Conservation (phyloP, 1,140 invertebrate genomes). For the Polyergus mexicanus region DNA sequence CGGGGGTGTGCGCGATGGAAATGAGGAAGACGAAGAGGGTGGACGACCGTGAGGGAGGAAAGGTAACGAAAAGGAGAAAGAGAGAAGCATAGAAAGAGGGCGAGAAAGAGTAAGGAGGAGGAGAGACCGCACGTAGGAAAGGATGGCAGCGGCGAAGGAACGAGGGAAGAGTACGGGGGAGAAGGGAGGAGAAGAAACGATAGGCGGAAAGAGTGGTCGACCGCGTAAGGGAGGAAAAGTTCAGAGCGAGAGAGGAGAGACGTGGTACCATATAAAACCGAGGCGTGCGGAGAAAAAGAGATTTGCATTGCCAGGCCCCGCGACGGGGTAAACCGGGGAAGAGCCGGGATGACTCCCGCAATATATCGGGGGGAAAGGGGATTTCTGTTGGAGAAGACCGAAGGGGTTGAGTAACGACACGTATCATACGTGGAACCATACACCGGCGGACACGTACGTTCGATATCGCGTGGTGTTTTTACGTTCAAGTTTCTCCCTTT, state of each 20-base stretch:
- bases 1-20: conserved; percentile 52
- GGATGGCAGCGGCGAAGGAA: conserved; percentile 52
- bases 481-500: conserved; percentile 76
- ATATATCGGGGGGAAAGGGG: conserved; percentile 64
- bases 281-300: conserved; percentile 84
- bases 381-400: conserved; percentile 70
- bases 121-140: conserved; percentile 41
- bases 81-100: conserved; percentile 44
- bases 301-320: conserved; percentile 80
- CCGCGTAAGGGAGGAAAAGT: conserved; percentile 70
- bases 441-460: conserved; percentile 79
- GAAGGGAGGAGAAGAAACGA: conserved; percentile 63
- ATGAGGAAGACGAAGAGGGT: conserved; percentile 59
- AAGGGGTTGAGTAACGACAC: conserved; percentile 78
- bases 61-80: conserved; percentile 49
- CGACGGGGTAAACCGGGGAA: conserved; percentile 58
- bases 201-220: conserved; percentile 74
- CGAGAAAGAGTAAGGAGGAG: conserved; percentile 57
- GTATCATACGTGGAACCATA: conserved; percentile 79
- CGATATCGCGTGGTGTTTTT: conserved; percentile 78
- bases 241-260: conserved; percentile 65
- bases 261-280: conserved; percentile 83
- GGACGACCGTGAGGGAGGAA: conserved; percentile 59
- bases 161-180: conserved; percentile 51
- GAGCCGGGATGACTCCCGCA: conserved; percentile 47